Evolutionary conservation across 2,113 vertebrate genomes (phyloP), one percentile per base, ranked within the genome.

Genomic region (Alethe castanea): DNA sequence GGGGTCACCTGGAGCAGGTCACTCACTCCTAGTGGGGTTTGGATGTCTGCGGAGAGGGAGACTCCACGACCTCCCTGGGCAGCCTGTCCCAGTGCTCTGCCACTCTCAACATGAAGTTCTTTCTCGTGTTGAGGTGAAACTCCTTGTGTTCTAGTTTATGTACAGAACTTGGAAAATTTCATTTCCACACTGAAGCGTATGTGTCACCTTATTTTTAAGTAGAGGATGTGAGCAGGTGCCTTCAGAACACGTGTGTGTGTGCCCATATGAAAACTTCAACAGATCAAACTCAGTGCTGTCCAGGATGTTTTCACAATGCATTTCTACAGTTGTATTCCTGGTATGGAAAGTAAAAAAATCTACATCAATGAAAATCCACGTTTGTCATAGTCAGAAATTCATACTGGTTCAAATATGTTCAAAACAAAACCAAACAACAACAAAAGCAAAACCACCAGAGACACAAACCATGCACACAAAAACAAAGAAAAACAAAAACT

Each of bases 261-360:
- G 6, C 0, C 3, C 2, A 0, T 13, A 14, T 23, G 28, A 50
- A 31, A 31, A 2, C 50, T 52, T 52, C 25, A 52, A 28, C 25
- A 52, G 26, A 29, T 45, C 14, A 14, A 48, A 66, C 11, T 44
- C 36, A 5, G 6, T 14, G 19, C 71, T 56, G 28, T 44, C 20
- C n/a, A 8, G 31, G 8, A 45, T 2, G 2, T 22, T 56, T 59
- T 65, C 29, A 42, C 9, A n/a, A 3, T 5, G 7, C 33, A 9
- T 7, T 83, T 52, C 45, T 52, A 19, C 20, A 26, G 12, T 11
- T 52, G 24, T 26, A 18, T 65, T 72, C 35, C 53, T 77, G 19
- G 25, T 33, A 17, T 5, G 11, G 5, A 65, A 12, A 61, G 2
- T 28, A 36, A 50, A 73, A 31, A 60, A 73, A 65, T 23, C 29